Evolutionary conservation across 1,140 invertebrate genomes (phyloP), one percentile per base, ranked within the genome.

Genomic region (Episyrphus balteatus): DNA sequence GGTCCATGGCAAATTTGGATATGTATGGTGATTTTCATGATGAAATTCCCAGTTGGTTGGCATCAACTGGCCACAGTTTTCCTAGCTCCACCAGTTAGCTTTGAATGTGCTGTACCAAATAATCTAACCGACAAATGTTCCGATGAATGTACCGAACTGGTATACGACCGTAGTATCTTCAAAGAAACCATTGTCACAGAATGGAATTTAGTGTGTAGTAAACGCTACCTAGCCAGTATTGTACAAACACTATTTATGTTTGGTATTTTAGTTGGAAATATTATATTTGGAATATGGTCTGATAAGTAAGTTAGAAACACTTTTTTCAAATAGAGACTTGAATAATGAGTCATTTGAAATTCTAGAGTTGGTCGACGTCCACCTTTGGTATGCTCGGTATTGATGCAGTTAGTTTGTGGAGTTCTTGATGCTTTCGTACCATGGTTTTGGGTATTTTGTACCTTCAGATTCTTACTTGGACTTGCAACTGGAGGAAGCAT

Each of bases 181-280:
- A 63, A 75, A 17, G 75, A 83, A 52, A 86, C 83, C 0, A 84
- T 86, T 7, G 67, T 80, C 17, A 82, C 78, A 1, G 75, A 87
- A 72, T 88, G 84, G 83, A 66, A 86, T 61, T 72, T 88, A 8
- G 76, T 84, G 0, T 88, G 86, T 45, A 71, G 76, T 3, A 70
- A 66, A 47, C 60, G 67, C 15, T 78, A 79, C 61, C 61, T 86
- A 41, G 76, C 79, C 12, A 83, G 82, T 63, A 56, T 87, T 3
- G 80, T 79, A 1, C 84, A 88, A 57, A 80, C 80, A 2, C 73
- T 81, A 17, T 84, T 84, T 41, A 87, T 88, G 84, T 63, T 82
- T 8, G 86, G 84, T 5, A 78, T 88, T 39, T 73, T 87, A 21
- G 64, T 83, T 19, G 80, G 80, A 30, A 84, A 82, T 55, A 77